These are phyloP conservation scores for Caenorhabditis briggsae DNA, from an alignment of 1,140 invertebrate genomes.

Conservation along the genomic window DNA sequence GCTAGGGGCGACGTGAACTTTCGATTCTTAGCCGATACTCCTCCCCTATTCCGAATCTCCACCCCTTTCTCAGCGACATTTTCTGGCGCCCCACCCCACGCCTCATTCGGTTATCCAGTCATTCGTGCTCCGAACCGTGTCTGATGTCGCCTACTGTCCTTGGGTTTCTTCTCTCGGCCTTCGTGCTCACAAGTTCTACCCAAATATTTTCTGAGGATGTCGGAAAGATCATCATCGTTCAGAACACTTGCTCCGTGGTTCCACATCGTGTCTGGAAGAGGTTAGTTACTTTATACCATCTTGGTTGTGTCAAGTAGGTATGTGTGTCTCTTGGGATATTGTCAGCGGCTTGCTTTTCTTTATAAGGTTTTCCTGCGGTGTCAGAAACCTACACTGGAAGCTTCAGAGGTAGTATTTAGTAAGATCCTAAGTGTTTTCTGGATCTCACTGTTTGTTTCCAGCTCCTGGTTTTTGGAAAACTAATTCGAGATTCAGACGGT, in stretches of 20 bases:
- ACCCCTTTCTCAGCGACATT: background rate
- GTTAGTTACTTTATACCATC: background rate
- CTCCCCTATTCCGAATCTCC: background rate
- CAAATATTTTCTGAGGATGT: conserved; percentile 7
- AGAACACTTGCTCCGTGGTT: conserved; percentile 11
- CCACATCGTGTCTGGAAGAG: conserved; percentile 39
- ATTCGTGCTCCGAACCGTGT: conserved; percentile 2
- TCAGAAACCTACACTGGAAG: no score
- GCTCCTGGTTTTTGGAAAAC: no score
- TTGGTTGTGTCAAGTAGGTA: background rate
- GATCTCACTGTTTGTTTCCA: no score
- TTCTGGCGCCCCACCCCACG: background rate
- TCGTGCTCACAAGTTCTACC: background rate
- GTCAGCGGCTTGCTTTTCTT: no score
- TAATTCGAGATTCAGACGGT: no score
- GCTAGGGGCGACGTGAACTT: conserved; percentile 42
- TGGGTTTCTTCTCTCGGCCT: background rate
- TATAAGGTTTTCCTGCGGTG: no score
- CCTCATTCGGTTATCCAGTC: background rate
- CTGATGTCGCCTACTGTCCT: background rate
- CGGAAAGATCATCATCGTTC: background rate
- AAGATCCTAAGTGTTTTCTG: no score
- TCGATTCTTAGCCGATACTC: conserved; percentile 10
- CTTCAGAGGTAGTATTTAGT: no score
- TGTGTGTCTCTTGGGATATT: no score